Evolutionary conservation across 2,797 vertebrate species (phyloP), one percentile per base, ranked within the genome.

Genomic region (Chloroceryle inda): DNA sequence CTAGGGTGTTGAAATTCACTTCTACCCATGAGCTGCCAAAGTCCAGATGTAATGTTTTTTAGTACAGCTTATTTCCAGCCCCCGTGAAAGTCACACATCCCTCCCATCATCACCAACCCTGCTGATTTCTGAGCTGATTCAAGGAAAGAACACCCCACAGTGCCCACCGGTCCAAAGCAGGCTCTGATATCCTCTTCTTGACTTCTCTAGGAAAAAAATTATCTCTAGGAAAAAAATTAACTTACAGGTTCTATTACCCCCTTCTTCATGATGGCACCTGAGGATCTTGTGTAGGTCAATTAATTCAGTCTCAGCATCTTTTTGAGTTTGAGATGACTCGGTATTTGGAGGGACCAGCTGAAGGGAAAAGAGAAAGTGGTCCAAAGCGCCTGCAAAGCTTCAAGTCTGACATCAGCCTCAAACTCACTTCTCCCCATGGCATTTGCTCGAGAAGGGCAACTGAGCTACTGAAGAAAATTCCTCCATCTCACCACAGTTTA

Each of bases 381-480:
- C 18, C 26, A 50, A 92, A 84, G 38, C 15, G 33, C 4, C 33
- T 64, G 24, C 27, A 72, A 77, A 77, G 6, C 18, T 64, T 24
- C 0, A 0, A n/a, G 13, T 49, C 44, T 24, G 52, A 8, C 5
- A 55, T 31, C 3, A 63, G 7, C 26, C 38, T 38, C 61, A 77
- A 64, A 52, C 18, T 59, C 26, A 27, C 14, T 17, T 45, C 10
- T 5, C 20, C 20, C 67, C 29, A 9, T 0, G 4, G 4, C 3
- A 0, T 55, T 84, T 62, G 5, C 37, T 49, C 40, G 50, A 82
- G 59, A 47, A 44, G 4, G 20, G 4, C 8, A 79, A 21, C 35
- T 3, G 62, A 62, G 3, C 21, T 47, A 9, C 6, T 47, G 35
- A 59, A 81, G 52, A 91, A 56, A 72, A 81, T 22, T 23, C 42